Conservation (phyloP, 2,888 invertebrate genomes). For the Chrysomela aeneicollis region DNA sequence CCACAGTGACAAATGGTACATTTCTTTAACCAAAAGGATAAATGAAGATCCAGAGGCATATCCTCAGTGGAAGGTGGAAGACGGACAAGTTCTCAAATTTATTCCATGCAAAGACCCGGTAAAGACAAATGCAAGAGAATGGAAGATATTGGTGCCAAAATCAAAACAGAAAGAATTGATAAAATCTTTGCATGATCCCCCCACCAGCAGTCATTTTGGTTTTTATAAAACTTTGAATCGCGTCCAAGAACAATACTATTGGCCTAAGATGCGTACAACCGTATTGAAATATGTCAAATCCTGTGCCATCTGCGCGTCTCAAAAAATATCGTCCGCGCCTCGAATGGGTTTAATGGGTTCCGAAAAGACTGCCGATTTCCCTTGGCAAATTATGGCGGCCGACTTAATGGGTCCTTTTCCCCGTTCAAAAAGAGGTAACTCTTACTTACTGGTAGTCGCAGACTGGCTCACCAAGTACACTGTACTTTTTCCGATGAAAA, state of each 20-base stretch:
- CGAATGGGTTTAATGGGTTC: constrained; percentile 38
- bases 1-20: constrained; percentile 28
- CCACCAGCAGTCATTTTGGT: constrained; percentile 36
- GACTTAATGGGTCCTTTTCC: constrained; percentile 36
- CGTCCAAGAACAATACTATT: constrained; percentile 38
- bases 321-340: constrained; percentile 28
- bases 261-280: constrained; percentile 34
- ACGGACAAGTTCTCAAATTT: neutral
- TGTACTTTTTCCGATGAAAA: neutral
- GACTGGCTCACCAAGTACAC: constrained; percentile 13
- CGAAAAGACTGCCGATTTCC: constrained; percentile 31
- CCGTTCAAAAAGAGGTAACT: constrained; percentile 25
- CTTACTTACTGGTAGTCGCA: constrained; percentile 30
- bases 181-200: constrained; percentile 14
- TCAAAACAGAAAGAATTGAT: constrained; percentile 27
- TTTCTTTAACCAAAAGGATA: neutral
- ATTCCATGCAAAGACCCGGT: neutral
- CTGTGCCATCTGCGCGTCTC: constrained; percentile 38
- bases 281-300: constrained; percentile 32
- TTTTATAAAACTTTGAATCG: constrained; percentile 36
- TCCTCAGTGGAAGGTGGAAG: neutral
- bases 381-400: too few species aligned
- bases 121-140: constrained; percentile 31
- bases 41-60: neutral
- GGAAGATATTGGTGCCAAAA: constrained; percentile 37